Percentiles rank a stretch among this genome's conserved stretches.
Conservation (phyloP, 1,140 invertebrate genomes). For the Archivesica marissinica region DNA sequence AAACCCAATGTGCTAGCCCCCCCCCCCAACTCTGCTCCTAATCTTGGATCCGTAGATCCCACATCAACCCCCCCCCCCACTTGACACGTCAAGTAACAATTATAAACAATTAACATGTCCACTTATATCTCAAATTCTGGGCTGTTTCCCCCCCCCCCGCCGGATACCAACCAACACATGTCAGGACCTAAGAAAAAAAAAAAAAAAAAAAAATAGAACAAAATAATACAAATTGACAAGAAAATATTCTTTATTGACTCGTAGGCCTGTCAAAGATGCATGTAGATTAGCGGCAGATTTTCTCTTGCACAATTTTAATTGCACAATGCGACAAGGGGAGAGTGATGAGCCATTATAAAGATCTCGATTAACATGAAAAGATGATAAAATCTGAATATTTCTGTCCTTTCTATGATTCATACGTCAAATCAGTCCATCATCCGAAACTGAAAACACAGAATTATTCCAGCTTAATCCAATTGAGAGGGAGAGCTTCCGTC, state of each 20-base stretch:
- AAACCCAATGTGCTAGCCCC: too few relatives aligned
- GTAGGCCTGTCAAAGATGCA: slow-evolving; percentile 28
- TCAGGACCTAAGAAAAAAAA: too few relatives aligned
- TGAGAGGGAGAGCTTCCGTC: slow-evolving; percentile 41
- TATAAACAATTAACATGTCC: too few relatives aligned
- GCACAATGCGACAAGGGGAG: slow-evolving; percentile 47
- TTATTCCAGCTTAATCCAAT: slow-evolving; percentile 65
- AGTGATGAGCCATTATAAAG: slow-evolving; percentile 53
- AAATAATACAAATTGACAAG: slow-evolving; percentile 5
- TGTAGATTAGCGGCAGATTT: slow-evolving; percentile 44
- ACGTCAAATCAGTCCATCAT: slow-evolving; percentile 56
- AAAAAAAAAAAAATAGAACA: too few relatives aligned
- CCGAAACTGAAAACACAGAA: slow-evolving; percentile 60
- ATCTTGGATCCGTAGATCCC: too few relatives aligned
- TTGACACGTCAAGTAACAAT: too few relatives aligned
- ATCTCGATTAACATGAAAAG: slow-evolving; percentile 64
- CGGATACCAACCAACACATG: too few relatives aligned
- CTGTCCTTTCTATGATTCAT: slow-evolving; percentile 63
- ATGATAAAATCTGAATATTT: slow-evolving; percentile 64
- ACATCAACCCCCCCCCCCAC: too few relatives aligned
- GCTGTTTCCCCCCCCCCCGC: too few relatives aligned
- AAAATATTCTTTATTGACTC: slow-evolving; percentile 25
- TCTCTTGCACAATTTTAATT: slow-evolving; percentile 60
- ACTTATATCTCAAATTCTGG: too few relatives aligned
- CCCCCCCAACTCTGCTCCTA: too few relatives aligned